phyloP scores from a whole-genome alignment of 2,888 invertebrate species.

The Embidobia sp. region DNA sequence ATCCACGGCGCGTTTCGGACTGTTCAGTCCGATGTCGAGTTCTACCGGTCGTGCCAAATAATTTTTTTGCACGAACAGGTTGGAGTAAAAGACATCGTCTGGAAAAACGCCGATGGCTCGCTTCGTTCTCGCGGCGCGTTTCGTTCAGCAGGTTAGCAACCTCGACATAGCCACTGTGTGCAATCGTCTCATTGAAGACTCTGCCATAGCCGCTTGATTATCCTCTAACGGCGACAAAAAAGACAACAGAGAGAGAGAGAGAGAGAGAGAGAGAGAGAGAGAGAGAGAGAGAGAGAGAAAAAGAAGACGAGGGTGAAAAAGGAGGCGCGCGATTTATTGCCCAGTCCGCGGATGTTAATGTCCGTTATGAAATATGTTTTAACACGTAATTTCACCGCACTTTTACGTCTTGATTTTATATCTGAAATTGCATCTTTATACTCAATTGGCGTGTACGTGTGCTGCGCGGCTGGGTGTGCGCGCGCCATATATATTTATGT shows the following conservation, averaged over 20 bases:
- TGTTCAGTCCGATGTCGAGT: conserved; percentile 22
- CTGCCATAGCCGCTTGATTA: too few relatives aligned
- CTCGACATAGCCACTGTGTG: too few relatives aligned
- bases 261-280: conserved; percentile 6
- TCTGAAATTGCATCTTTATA: conserved; percentile 55
- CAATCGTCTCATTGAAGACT: too few relatives aligned
- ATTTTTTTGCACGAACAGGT: conserved; percentile 36
- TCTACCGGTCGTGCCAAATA: conserved; percentile 31
- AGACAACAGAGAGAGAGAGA: too few relatives aligned
- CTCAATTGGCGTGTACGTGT: conserved; percentile 43
- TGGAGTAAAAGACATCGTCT: conserved; percentile 22
- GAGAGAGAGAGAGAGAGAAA: too few relatives aligned
- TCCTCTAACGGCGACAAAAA: too few relatives aligned
- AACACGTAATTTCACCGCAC: conserved; percentile 54
- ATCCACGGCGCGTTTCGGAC: conserved; percentile 3
- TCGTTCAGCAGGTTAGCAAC: too few relatives aligned
- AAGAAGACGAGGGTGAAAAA: too few relatives aligned
- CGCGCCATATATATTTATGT: conserved; percentile 28
- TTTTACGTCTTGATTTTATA: conserved; percentile 58
- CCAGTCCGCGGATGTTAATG: conserved; percentile 43
- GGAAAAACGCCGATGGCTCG: conserved; percentile 42
- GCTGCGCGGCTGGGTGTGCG: background rate
- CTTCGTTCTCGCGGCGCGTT: too few relatives aligned
- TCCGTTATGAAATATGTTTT: conserved; percentile 57
- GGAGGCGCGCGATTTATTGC: conserved; percentile 24